phyloP scores from a whole-genome alignment of 2,888 invertebrate genomes.

The Drosophila neonasuta region DNA sequence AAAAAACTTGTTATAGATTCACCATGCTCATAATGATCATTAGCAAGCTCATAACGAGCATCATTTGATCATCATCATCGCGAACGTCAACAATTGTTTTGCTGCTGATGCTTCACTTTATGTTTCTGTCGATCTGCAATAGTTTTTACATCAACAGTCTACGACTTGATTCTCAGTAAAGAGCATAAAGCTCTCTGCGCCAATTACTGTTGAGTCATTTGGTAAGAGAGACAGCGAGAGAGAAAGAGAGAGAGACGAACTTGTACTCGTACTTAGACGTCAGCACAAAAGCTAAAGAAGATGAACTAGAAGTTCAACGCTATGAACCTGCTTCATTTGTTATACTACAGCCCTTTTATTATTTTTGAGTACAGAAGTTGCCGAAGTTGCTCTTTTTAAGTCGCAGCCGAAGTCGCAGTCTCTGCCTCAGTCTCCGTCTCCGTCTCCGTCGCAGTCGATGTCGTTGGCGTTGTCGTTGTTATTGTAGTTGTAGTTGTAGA shows the following conservation, averaged over 20 bases:
- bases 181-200: slow-evolving; percentile 47
- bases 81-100: slow-evolving; percentile 29
- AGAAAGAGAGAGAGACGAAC: not conserved
- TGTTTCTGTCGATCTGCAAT: slow-evolving; percentile 60
- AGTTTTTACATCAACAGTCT: slow-evolving; percentile 64
- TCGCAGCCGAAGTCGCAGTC: slow-evolving; percentile 16
- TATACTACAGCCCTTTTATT: slow-evolving; percentile 48
- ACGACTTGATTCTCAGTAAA: slow-evolving; percentile 43
- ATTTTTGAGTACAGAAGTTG: slow-evolving; percentile 62
- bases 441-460: slow-evolving; percentile 18
- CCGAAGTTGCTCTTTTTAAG: slow-evolving; percentile 10
- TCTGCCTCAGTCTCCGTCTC: slow-evolving; percentile 15
- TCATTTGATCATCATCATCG: slow-evolving; percentile 27
- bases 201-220: slow-evolving; percentile 37
- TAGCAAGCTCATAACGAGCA: slow-evolving; percentile 26
- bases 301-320: slow-evolving; percentile 76
- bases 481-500: slow-evolving; percentile 13
- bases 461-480: not conserved
- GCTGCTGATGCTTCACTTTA: slow-evolving; percentile 8
- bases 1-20: slow-evolving; percentile 68
- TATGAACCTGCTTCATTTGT: slow-evolving; percentile 72
- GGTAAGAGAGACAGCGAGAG: slow-evolving; percentile 25
- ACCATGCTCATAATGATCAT: slow-evolving; percentile 55
- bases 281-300: slow-evolving; percentile 46
- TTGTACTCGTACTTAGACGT: slow-evolving; percentile 2